A percentile compares a stretch with the other conserved stretches of the same genome.
Evolutionary conservation across 2,888 invertebrate genomes (phyloP).

Genomic region (Podabrus alpinus): DNA sequence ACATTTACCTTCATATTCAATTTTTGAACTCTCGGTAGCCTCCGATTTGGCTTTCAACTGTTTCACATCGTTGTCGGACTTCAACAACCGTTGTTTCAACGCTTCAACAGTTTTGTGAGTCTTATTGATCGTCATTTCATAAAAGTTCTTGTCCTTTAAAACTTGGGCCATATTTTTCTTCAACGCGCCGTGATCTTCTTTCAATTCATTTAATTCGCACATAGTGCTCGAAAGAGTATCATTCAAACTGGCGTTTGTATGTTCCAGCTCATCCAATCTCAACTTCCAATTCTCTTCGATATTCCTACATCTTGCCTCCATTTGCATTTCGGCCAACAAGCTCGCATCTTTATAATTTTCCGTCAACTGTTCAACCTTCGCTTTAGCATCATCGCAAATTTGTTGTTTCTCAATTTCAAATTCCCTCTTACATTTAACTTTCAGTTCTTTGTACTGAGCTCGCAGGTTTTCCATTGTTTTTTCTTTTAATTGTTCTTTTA

Average conservation of each 20-base stretch:
- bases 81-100: constrained; percentile 60
- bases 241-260: constrained; percentile 33
- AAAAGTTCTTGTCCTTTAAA: constrained; percentile 60
- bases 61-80: constrained; percentile 65
- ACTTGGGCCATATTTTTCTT: constrained; percentile 57
- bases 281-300: constrained; percentile 54
- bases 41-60: constrained; percentile 56
- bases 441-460: constrained; percentile 24
- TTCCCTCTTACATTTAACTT: constrained; percentile 40
- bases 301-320: constrained; percentile 55
- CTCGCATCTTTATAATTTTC: constrained; percentile 52
- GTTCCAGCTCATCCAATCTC: constrained; percentile 48
- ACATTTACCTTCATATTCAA: constrained; percentile 47
- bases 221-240: constrained; percentile 19
- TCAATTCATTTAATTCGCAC: constrained; percentile 14
- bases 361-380: constrained; percentile 51
- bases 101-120: constrained; percentile 65
- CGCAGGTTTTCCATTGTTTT: constrained; percentile 46
- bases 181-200: constrained; percentile 32
- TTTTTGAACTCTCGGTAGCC: constrained; percentile 44
- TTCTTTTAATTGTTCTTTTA: constrained; percentile 56
- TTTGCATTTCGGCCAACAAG: constrained; percentile 50
- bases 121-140: constrained; percentile 63
- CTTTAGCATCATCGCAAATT: constrained; percentile 36
- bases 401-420: constrained; percentile 47